phyloP scores from a whole-genome alignment of 2,888 invertebrate genomes.

The Ametastegia equiseti region DNA sequence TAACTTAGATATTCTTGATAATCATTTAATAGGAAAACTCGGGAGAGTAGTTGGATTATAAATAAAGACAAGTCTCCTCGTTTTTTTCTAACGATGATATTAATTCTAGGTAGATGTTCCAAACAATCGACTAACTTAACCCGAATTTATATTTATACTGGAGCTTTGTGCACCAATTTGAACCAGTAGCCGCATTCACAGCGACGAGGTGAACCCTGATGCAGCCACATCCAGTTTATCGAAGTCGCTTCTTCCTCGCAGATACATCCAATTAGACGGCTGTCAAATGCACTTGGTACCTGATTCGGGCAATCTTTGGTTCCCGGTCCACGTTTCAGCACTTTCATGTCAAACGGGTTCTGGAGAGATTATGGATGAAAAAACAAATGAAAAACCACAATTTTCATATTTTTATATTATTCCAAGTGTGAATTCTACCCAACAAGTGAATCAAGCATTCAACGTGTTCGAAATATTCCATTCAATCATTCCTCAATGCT shows the following conservation, averaged over 20 bases:
- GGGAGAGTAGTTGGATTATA: conserved; percentile 41
- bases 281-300: conserved; percentile 93
- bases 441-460: neutral
- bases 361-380: conserved; percentile 59
- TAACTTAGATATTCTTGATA: neutral
- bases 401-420: too few species aligned
- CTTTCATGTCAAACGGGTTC: conserved; percentile 91
- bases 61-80: conserved; percentile 34
- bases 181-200: conserved; percentile 99
- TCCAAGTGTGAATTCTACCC: neutral
- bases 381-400: neutral
- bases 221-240: conserved; percentile 97
- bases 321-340: conserved; percentile 88
- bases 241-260: conserved; percentile 96
- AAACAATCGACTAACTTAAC: conserved; percentile 67
- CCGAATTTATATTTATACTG: conserved; percentile 79
- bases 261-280: conserved; percentile 95
- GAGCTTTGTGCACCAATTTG: conserved; percentile 89
- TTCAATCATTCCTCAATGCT: too few species aligned
- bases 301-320: conserved; percentile 92
- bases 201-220: conserved; percentile 92
- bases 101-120: conserved; percentile 66
- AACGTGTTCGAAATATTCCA: too few species aligned
- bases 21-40: conserved; percentile 25
- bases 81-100: conserved; percentile 62